These are phyloP conservation scores for Hydroisotoma schaefferi DNA, from an alignment of 2,888 invertebrate genomes.

Conservation along the genomic window DNA sequence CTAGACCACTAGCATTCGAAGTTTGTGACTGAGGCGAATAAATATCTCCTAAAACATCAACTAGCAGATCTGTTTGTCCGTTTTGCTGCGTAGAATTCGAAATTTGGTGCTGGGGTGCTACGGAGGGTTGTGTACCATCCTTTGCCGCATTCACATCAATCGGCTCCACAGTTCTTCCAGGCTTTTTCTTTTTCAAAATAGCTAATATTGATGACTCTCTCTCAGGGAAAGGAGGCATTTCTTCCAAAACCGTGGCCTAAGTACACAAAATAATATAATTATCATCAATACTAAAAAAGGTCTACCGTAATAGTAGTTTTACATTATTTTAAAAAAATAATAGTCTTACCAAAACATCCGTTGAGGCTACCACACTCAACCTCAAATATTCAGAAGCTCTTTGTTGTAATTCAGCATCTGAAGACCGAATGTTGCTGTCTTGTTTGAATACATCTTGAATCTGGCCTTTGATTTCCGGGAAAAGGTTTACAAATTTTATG, in stretches of 20 bases:
- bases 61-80: slow-evolving; percentile 64
- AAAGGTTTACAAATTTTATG: slow-evolving; percentile 98
- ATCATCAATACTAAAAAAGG: neutral
- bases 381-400: slow-evolving; percentile 96
- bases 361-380: slow-evolving; percentile 89
- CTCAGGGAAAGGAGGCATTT: slow-evolving; percentile 99
- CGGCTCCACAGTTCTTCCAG: slow-evolving; percentile 81
- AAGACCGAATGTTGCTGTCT: slow-evolving; percentile 92
- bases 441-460: slow-evolving; percentile 92
- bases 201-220: slow-evolving; percentile 95
- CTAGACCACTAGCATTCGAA: slow-evolving; percentile 47
- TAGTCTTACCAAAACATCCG: slow-evolving; percentile 76
- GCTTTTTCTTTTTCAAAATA: slow-evolving; percentile 97
- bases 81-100: slow-evolving; percentile 29
- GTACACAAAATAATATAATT: slow-evolving; percentile 9
- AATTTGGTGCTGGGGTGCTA: slow-evolving; percentile 10
- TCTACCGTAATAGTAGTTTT: too few relatives aligned
- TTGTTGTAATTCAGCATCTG: slow-evolving; percentile 98
- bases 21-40: slow-evolving; percentile 63
- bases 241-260: slow-evolving; percentile 92
- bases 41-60: slow-evolving; percentile 88
- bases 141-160: slow-evolving; percentile 61
- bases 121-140: slow-evolving; percentile 10
- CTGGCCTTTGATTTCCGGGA: slow-evolving; percentile 94
- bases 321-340: neutral